Evolutionary conservation across 2,113 vertebrate genomes (phyloP).

Genomic region (Xiphorhynchus elegans): DNA sequence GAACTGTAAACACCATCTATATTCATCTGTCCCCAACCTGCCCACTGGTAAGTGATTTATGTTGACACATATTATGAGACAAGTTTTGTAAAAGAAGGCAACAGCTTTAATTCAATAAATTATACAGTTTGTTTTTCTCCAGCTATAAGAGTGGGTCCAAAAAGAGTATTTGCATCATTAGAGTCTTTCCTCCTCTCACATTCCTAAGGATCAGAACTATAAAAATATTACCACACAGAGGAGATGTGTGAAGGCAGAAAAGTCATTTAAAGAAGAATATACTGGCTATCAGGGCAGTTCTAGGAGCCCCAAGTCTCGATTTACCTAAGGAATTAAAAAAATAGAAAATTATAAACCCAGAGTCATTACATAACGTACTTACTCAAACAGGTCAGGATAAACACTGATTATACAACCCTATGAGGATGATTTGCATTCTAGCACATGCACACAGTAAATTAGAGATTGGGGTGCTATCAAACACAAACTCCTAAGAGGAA

Average conservation of each 20-base stretch:
- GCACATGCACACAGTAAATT: neutral
- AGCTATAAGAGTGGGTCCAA: neutral
- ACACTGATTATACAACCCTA: neutral
- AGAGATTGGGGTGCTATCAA: neutral
- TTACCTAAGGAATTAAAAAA: neutral
- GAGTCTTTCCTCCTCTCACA: neutral
- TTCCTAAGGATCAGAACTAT: neutral
- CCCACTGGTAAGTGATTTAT: conserved; percentile 46
- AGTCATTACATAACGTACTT: neutral
- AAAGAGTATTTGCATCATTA: neutral
- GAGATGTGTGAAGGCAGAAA: neutral
- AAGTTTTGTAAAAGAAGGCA: conserved; percentile 10
- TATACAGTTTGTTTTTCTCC: neutral
- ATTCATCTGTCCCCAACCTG: conserved; percentile 37
- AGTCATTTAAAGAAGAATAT: neutral
- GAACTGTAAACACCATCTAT: conserved; percentile 47
- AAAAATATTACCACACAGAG: neutral
- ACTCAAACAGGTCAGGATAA: neutral
- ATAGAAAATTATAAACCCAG: neutral
- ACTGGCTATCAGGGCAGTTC: neutral
- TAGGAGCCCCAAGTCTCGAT: neutral
- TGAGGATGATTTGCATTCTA: conserved; percentile 14
- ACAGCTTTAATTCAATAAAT: neutral
- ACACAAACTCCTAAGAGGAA: conserved; percentile 41
- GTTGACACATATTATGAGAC: neutral